A percentile compares a stretch with the other conserved stretches of the same genome.
Evolutionary conservation across 2,797 vertebrate species (phyloP).

Genomic region (Potorous gilbertii): DNA sequence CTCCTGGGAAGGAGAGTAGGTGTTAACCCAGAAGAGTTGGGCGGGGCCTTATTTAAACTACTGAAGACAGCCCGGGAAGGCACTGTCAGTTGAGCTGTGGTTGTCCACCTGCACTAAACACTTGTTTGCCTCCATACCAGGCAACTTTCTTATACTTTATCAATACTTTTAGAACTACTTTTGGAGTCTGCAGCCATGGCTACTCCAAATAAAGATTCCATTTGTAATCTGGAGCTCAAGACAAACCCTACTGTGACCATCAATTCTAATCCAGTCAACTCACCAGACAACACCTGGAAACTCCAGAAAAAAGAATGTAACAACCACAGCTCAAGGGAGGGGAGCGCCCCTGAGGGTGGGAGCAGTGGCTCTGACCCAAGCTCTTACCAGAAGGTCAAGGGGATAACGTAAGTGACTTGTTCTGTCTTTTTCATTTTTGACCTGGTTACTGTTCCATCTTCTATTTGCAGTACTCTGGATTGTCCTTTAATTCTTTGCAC

Average conservation of each 20-base stretch:
- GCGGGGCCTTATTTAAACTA: conserved; percentile 69
- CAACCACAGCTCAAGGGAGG: not conserved
- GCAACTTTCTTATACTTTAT: not conserved
- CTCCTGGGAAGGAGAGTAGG: conserved; percentile 5
- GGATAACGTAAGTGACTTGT: conserved; percentile 77
- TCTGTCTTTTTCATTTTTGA: not conserved
- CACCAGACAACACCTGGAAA: not conserved
- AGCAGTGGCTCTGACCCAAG: not conserved
- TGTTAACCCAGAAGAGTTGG: conserved; percentile 42
- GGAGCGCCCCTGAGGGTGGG: not conserved
- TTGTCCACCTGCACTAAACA: not conserved
- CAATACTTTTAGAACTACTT: not conserved
- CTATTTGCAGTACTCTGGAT: not conserved
- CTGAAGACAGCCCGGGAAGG: not conserved
- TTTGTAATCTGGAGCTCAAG: conserved; percentile 8
- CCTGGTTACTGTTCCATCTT: not conserved
- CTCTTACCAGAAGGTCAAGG: not conserved
- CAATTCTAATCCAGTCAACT: not conserved
- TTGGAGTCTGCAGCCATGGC: conserved; percentile 36
- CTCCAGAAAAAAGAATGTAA: not conserved
- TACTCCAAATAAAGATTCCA: not conserved
- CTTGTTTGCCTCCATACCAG: not conserved
- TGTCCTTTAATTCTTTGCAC: not conserved
- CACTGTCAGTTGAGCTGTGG: not conserved
- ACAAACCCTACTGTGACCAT: not conserved